Evolutionary conservation across 2,888 invertebrate species (phyloP), one percentile per base, ranked within the genome.

Genomic region (Dicyrtomina minuta): DNA sequence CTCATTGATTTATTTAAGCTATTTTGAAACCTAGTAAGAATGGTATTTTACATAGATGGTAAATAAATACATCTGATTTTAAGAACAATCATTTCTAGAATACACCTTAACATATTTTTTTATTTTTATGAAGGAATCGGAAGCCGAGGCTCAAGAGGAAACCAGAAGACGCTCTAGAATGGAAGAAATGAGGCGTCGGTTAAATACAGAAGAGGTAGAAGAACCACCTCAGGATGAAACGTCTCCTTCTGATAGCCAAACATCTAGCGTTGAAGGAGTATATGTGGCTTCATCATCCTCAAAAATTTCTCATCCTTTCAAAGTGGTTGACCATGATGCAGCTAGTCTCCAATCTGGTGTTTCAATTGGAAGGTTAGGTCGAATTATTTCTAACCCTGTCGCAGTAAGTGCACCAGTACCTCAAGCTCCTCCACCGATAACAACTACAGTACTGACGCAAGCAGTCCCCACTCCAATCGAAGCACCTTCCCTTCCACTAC

Each of bases 291-390:
- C 87, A 72, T 86, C 71, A 26, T 66, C 72, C 27, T 72, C 73
- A 13, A 72, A 72, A 53, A 76, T 78, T 13, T 77, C 79, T 2
- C 79, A 80, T 70, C 80, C 80, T 17, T 80, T 80, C 81, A 86
- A 89, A 81, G 90, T 93, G 74, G 92, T 93, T 79, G 92, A 94
- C 78, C 91, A 91, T 79, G 93, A 93, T 82, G 89, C 92, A 17
- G 86, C 92, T 82, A 93, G 92, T 81, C 84, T 93, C 79, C 92
- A 93, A 82, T 93, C 93, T 80, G 90, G 93, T 86, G 91, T 92
- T 78, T 93, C 93, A 60, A 84, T 93, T 70, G 51, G 80, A 77
- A 51, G 93, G 78, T 89, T 92, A 73, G 92, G 92, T 33, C 85
- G 90, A 77, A 89, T 92, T 80, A 84, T 46, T 22, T 64, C 71